Evolutionary conservation across 2,797 vertebrate species (phyloP).

Genomic region (Adrianichthys oophorus): DNA sequence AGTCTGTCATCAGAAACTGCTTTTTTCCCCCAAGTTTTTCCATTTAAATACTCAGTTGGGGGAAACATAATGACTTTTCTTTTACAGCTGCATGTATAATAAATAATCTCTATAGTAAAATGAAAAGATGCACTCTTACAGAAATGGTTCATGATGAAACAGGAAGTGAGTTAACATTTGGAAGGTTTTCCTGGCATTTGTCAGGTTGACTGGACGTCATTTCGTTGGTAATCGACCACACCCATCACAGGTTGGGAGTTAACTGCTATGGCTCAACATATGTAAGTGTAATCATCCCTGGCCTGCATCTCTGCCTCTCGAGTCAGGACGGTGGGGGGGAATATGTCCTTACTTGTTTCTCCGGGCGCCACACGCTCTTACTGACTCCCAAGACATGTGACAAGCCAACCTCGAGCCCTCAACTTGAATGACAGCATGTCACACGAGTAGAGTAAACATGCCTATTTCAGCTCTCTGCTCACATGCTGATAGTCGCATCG

Average conservation of each 20-base stretch:
- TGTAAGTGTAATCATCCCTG: constrained; percentile 28
- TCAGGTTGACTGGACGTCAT: constrained; percentile 48
- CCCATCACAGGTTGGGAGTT: constrained; percentile 49
- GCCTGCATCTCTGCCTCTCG: constrained; percentile 19
- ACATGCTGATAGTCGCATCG: constrained; percentile 58
- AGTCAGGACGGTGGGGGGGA: constrained; percentile 28
- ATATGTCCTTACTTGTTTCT: constrained; percentile 67
- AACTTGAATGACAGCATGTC: constrained; percentile 40
- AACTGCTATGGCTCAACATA: constrained; percentile 61
- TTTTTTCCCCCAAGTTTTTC: background rate
- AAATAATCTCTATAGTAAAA: background rate
- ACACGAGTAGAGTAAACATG: constrained; percentile 40
- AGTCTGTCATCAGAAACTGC: constrained; percentile 35
- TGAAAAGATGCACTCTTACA: background rate
- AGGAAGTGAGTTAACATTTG: constrained; percentile 57
- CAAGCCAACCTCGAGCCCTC: constrained; percentile 52
- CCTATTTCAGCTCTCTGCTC: constrained; percentile 39
- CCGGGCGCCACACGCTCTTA: constrained; percentile 41
- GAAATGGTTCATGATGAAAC: constrained; percentile 29
- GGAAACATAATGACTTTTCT: background rate
- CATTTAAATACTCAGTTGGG: constrained; percentile 1
- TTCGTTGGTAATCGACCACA: constrained; percentile 30
- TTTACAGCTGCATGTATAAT: background rate
- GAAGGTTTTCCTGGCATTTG: constrained; percentile 45
- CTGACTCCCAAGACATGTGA: constrained; percentile 71